phyloP scores from a whole-genome alignment of 2,797 vertebrate species.

The Brachyalestes nurse region DNA sequence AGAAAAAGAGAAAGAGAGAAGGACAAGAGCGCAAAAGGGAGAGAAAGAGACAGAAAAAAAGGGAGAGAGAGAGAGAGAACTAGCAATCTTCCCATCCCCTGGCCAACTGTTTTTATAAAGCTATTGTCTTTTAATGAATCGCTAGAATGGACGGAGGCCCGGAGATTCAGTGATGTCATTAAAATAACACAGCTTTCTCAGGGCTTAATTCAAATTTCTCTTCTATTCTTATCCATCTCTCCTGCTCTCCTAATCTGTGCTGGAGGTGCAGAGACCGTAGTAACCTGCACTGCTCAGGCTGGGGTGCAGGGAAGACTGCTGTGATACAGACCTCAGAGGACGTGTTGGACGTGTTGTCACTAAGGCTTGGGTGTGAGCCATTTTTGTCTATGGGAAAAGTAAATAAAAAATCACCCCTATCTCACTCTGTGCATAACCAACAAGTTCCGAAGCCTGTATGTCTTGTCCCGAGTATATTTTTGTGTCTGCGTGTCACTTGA shows the following conservation, averaged over 20 bases:
- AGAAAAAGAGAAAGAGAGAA: not conserved
- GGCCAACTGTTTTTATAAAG: conserved; percentile 65
- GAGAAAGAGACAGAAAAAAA: not conserved
- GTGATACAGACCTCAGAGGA: not conserved
- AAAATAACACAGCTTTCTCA: conserved; percentile 59
- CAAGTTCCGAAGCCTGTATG: not conserved
- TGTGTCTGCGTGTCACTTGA: not conserved
- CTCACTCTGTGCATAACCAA: not conserved
- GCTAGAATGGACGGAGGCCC: conserved; percentile 43
- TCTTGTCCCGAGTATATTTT: not conserved
- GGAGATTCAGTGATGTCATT: conserved; percentile 54
- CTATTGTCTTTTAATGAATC: conserved; percentile 56
- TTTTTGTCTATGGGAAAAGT: not conserved
- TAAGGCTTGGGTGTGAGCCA: not conserved
- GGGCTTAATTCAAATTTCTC: conserved; percentile 35
- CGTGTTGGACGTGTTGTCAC: not conserved
- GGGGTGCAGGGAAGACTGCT: not conserved
- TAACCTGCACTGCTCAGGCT: not conserved
- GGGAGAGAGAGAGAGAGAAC: not conserved
- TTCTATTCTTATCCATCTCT: conserved; percentile 13
- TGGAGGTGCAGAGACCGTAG: conserved; percentile 8
- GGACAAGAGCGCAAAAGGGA: not conserved
- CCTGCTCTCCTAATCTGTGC: not conserved
- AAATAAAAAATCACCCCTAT: not conserved
- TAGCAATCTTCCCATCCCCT: conserved; percentile 23